Evolutionary conservation across 2,888 invertebrate genomes (phyloP), one percentile per base, ranked within the genome.

Genomic region (Drosophila glabriapex): DNA sequence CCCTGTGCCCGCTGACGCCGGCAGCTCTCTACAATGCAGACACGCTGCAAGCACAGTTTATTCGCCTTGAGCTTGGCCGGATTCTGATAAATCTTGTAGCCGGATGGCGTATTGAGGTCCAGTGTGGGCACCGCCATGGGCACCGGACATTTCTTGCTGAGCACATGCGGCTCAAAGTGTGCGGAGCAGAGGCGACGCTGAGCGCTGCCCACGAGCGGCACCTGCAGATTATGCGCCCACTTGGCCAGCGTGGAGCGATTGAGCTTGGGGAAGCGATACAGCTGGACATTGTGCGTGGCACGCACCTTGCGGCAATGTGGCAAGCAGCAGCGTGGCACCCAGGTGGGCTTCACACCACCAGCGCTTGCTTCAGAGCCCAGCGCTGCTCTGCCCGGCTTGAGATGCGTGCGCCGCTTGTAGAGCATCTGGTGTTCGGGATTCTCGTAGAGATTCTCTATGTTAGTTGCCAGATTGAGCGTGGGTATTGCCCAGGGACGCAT

Each of bases 71-170:
- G 75, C 55, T 91, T 89, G 22, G 91, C 85, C 14, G 92, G 92
- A 75, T 92, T 92, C 70, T 91, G 92, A 64, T 92, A 92, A 49
- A 92, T 90, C 73, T 92, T 92, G 54, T 91, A 85, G 16, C 92
- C 91, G 0, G 89, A 66, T 0, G 91, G 92, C 1, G 87, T 71
- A 49, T 92, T 92, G 0, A 92, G 70, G 12, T 92, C 89, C 5
- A 92, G 60, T 0, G 92, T 92, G 6, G 92, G 92, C 66, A 92
- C 91, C 1, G 92, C 90, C 68, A 91, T 68, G 19, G 91, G 86
- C 67, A 92, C 91, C 19, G 92, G 92, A 33, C 92, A 92, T 58
- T 92, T 91, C 25, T 92, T 92, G 22, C 92, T 92, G 14, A 92
- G 68, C 25, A 92, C 92, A 29, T 90, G 89, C 1, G 92, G 75